Evolutionary conservation across 2,888 invertebrate genomes (phyloP), one percentile per base, ranked within the genome.

Genomic region (Drosophila emarginata): DNA sequence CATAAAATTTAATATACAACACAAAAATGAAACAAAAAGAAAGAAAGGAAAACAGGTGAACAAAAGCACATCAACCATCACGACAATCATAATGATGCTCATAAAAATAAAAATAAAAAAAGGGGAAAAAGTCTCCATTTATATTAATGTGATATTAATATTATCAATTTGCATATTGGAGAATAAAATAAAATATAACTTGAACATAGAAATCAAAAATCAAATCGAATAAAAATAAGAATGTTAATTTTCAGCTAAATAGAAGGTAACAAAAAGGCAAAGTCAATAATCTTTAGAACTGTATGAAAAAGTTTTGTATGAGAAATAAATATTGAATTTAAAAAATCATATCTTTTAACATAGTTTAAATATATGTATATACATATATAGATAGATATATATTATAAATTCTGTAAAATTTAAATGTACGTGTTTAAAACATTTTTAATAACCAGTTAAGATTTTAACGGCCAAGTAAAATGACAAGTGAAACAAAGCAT

Each of bases 391-490:
- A 9, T 9, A 9, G 1, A 32, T 11, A 32, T 11, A 9, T 32
- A 1, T 11, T 32, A n/a, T 32, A 7, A 32, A 32, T 32, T 9
- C 32, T 7, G 1, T 32, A 9, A 32, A 32, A 32, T 32, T 32
- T 9, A 7, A 32, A 32, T 28, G 5, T 9, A 32, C 32, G 2
- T 32, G 32, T 32, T 32, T 7, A 4, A 32, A 32, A 32, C 11
- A 28, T 32, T 32, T 32, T 32, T 32, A 32, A 32, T 32, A 32
- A 32, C 32, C 32, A 32, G 32, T 32, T 9, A 32, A 32, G 79
- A 74, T 76, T 78, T 78, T 78, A 23, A 78, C 76, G 74, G 56
- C 77, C 66, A 79, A 78, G 71, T 71, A 79, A 78, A 78, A 79
- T 79, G 77, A 71, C 67, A 67, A 74, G 58, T 66, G 70, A 62